phyloP scores from a whole-genome alignment of 1,140 invertebrate species.

The Acyrthosiphon pisum region DNA sequence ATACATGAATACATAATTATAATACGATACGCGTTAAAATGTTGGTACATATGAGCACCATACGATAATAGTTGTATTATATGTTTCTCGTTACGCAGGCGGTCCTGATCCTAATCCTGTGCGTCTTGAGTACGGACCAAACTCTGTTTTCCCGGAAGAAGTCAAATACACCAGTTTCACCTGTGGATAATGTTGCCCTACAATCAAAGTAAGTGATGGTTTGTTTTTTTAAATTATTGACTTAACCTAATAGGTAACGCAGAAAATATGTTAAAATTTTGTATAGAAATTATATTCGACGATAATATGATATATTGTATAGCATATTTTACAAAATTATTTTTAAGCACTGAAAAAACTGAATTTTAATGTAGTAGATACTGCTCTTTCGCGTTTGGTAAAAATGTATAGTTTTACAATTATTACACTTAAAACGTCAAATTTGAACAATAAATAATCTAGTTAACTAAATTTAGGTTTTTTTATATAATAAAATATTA shows the following conservation, averaged over 20 bases:
- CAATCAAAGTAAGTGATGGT: neutral
- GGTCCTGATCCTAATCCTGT: constrained; percentile 18
- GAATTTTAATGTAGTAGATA: too few species aligned
- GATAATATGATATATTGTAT: neutral
- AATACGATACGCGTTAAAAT: neutral
- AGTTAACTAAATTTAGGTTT: too few species aligned
- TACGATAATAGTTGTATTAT: neutral
- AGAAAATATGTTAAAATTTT: neutral
- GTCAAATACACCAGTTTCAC: neutral
- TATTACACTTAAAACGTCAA: too few species aligned
- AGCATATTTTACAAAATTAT: neutral
- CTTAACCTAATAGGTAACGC: neutral
- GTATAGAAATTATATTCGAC: neutral
- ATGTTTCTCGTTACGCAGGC: neutral
- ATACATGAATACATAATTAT: neutral
- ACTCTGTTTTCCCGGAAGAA: constrained; percentile 36
- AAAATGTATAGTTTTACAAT: too few species aligned
- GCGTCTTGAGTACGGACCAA: constrained; percentile 29
- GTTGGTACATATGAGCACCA: neutral
- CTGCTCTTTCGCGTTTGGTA: too few species aligned
- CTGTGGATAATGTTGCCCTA: neutral
- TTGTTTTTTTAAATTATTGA: neutral
- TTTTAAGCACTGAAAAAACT: too few species aligned
- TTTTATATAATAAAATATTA: neutral
- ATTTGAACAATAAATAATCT: too few species aligned